These are phyloP conservation scores for Aythya baeri DNA, from an alignment of 2,113 vertebrate genomes.

Conservation along the genomic window DNA sequence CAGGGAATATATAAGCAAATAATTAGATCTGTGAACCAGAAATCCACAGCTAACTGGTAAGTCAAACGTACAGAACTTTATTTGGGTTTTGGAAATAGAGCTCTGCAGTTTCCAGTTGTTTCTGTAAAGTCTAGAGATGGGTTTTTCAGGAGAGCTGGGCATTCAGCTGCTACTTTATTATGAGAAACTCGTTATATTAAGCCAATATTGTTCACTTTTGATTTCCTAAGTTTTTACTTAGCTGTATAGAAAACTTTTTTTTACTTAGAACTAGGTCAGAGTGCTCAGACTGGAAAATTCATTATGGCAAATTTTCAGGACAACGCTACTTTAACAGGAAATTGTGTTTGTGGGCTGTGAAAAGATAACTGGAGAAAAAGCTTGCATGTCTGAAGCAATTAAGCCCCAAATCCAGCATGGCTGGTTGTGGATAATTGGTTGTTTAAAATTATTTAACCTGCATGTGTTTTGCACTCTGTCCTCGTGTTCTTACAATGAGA, in stretches of 20 bases:
- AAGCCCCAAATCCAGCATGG: constrained; percentile 1
- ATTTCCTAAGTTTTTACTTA: constrained; percentile 5
- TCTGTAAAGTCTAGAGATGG: neutral
- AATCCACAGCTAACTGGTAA: constrained; percentile 8
- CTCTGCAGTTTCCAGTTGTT: neutral
- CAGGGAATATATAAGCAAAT: neutral
- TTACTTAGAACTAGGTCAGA: constrained; percentile 17
- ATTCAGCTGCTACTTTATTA: neutral
- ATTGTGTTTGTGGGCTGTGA: neutral
- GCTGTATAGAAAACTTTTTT: neutral
- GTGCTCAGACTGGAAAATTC: neutral
- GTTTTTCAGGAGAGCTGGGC: neutral
- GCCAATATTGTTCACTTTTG: neutral
- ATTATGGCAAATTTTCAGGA: neutral
- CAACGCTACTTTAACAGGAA: neutral
- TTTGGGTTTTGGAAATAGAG: neutral
- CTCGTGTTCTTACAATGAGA: neutral
- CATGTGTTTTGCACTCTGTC: neutral
- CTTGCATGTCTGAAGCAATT: constrained; percentile 23
- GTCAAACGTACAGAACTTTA: neutral
- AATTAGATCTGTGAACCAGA: constrained; percentile 31
- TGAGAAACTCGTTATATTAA: neutral
- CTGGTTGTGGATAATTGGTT: neutral
- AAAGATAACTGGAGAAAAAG: constrained; percentile 23
- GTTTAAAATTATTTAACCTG: constrained; percentile 27